Percentiles rank a stretch among this genome's conserved stretches.
phyloP scores from a whole-genome alignment of 2,797 vertebrate genomes.

The Zenarchopterus dispar region DNA sequence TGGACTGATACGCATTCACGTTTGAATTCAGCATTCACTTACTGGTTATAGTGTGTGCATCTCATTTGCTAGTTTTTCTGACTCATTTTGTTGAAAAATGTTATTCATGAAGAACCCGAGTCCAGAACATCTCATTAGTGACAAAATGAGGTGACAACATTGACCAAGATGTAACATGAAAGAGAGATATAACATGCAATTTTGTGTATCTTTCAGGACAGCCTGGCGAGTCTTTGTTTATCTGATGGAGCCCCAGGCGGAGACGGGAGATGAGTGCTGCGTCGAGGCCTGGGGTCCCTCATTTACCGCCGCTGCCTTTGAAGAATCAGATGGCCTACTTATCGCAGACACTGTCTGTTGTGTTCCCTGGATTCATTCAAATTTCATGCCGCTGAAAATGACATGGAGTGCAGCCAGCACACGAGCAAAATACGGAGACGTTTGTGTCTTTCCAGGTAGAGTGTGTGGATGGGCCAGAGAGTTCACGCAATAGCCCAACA shows the following conservation, averaged over 20 bases:
- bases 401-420: constrained; percentile 31
- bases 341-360: constrained; percentile 44
- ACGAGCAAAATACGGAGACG: constrained; percentile 9
- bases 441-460: constrained; percentile 38
- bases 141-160: no score
- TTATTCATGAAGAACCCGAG: no score
- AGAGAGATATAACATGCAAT: not conserved
- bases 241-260: constrained; percentile 23
- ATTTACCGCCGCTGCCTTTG: constrained; percentile 63
- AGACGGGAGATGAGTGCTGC: constrained; percentile 17
- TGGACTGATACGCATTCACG: not conserved
- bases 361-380: constrained; percentile 60
- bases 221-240: constrained; percentile 24
- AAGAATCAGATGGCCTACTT: constrained; percentile 71
- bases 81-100: no score
- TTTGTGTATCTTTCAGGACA: constrained; percentile 21
- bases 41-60: not conserved
- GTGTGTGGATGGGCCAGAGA: not conserved
- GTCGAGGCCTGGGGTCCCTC: constrained; percentile 29
- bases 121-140: no score
- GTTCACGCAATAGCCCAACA: constrained; percentile 2
- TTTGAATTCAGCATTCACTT: not conserved
- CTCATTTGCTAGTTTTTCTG: not conserved
- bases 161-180: no score
- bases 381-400: constrained; percentile 51